Percentiles rank a stretch among this genome's conserved stretches.
These are phyloP conservation scores for Drosophila birchii DNA, from an alignment of 2,888 invertebrate genomes.

Conservation along the genomic window DNA sequence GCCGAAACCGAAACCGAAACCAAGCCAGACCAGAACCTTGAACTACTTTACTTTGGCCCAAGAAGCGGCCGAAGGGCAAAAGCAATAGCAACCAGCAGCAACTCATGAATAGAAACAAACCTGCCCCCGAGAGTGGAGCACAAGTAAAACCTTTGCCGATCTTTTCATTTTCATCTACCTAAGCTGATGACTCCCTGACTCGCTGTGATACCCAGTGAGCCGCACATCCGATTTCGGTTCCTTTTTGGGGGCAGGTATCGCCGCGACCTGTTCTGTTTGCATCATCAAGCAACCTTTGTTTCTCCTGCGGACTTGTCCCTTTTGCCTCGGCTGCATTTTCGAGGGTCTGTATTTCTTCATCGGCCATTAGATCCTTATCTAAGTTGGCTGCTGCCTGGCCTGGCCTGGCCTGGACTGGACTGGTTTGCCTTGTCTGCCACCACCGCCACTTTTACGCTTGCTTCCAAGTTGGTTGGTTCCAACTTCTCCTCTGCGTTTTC, in stretches of 20 bases:
- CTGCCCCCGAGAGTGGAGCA: constrained; percentile 19
- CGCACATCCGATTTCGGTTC: constrained; percentile 65
- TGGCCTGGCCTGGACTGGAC: constrained; percentile 26
- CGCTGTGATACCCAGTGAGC: constrained; percentile 49
- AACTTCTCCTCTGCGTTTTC: constrained; percentile 9
- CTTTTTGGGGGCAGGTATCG: constrained; percentile 29
- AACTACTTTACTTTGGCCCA: constrained; percentile 45
- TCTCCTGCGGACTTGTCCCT: constrained; percentile 22
- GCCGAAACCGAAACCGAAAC: constrained; percentile 10
- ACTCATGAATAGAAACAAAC: constrained; percentile 41
- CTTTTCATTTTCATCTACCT: constrained; percentile 47
- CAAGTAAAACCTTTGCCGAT: constrained; percentile 7
- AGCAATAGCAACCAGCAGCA: constrained; percentile 20
- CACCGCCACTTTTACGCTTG: constrained; percentile 20
- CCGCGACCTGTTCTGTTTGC: constrained; percentile 37
- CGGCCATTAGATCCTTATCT: constrained; percentile 72
- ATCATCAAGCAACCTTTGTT: constrained; percentile 10
- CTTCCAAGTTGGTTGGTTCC: constrained; percentile 4
- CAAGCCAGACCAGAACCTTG: constrained; percentile 48
- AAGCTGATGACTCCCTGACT: constrained; percentile 34
- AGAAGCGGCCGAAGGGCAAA: constrained; percentile 30
- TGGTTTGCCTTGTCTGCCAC: constrained; percentile 62
- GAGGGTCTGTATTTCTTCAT: constrained; percentile 37
- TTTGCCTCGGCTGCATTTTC: constrained; percentile 44
- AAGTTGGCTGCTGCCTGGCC: constrained; percentile 50